These are phyloP conservation scores for Girardinichthys multiradiatus DNA, from an alignment of 2,113 vertebrate species.

Conservation along the genomic window DNA sequence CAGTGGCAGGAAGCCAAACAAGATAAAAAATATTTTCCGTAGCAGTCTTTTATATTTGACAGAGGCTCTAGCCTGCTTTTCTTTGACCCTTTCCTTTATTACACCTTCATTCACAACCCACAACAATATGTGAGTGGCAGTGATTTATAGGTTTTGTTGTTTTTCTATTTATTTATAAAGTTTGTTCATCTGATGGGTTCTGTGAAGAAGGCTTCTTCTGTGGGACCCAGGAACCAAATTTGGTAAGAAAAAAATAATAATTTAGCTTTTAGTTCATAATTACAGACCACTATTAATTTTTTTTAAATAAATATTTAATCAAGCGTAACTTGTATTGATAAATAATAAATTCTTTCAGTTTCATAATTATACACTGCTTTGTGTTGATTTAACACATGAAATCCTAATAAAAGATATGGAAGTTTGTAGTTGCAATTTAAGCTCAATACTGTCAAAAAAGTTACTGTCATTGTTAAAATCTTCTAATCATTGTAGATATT, in stretches of 20 bases:
- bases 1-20: conserved; percentile 49
- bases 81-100: conserved; percentile 59
- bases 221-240: conserved; percentile 84
- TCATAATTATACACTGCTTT: neutral
- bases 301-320: neutral
- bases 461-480: conserved; percentile 9
- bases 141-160: conserved; percentile 60
- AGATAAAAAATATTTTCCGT: conserved; percentile 58
- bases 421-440: no score
- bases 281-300: conserved; percentile 57
- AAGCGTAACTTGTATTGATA: neutral
- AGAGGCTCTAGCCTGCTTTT: conserved; percentile 54
- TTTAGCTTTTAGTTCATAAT: conserved; percentile 53
- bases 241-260: conserved; percentile 80
- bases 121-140: conserved; percentile 65
- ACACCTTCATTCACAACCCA: conserved; percentile 54
- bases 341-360: neutral
- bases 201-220: conserved; percentile 85
- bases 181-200: conserved; percentile 82
- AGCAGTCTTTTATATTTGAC: conserved; percentile 29
- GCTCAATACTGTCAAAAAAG: no score
- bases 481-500: conserved; percentile 77
- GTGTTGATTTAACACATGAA: neutral
- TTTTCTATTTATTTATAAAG: conserved; percentile 46
- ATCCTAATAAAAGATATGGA: neutral